phyloP scores from a whole-genome alignment of 2,113 vertebrate genomes.

The Cyrtonyx montezumae region DNA sequence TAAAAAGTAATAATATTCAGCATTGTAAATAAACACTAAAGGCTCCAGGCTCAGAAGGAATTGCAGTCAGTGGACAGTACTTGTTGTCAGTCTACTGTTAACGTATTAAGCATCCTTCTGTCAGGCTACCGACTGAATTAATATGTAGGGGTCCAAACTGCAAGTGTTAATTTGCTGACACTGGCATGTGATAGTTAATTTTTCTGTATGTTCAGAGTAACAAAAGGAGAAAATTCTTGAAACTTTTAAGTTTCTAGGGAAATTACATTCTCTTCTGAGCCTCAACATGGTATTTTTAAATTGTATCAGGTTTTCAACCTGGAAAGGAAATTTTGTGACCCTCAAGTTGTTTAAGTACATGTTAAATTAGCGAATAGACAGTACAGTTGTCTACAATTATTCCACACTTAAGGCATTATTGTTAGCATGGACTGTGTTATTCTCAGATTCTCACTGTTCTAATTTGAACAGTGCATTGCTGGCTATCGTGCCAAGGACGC shows the following conservation, averaged over 20 bases:
- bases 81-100: background rate
- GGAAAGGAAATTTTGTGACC: background rate
- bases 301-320: background rate
- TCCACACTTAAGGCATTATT: background rate
- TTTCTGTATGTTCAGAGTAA: background rate
- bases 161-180: background rate
- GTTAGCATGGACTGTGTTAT: background rate
- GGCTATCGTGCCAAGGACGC: conserved; percentile 92
- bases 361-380: background rate
- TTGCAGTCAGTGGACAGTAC: background rate
- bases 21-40: background rate
- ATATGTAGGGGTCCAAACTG: background rate
- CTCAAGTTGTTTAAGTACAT: background rate
- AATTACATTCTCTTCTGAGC: background rate
- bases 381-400: background rate
- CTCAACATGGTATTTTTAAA: background rate
- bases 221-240: background rate
- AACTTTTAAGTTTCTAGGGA: background rate
- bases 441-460: background rate
- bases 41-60: background rate
- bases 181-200: background rate
- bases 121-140: background rate
- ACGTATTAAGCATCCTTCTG: background rate
- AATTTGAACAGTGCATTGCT: conserved; percentile 82
- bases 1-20: background rate